Conservation (phyloP, 2,113 vertebrate genomes). For the Motacilla alba region DNA sequence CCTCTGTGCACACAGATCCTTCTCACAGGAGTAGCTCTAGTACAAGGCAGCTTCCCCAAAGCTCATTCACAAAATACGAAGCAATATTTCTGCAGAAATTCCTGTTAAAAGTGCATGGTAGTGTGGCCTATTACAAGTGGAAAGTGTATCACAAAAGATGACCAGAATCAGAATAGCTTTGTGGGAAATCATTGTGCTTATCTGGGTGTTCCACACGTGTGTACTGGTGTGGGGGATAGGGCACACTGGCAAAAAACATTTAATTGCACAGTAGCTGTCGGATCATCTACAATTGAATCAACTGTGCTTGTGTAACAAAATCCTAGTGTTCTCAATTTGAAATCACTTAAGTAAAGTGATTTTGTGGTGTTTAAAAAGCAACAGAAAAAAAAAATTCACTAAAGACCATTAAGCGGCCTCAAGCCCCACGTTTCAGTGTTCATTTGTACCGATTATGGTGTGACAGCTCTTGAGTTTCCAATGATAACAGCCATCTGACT, state of each 20-base stretch:
- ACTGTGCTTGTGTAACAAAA: constrained; percentile 8
- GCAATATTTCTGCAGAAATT: neutral
- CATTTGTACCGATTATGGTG: constrained; percentile 82
- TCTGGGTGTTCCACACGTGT: neutral
- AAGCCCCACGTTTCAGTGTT: constrained; percentile 64
- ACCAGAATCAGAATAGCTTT: neutral
- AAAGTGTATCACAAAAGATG: neutral
- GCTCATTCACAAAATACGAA: neutral
- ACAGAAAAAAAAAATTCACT: constrained; percentile 54
- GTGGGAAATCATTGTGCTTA: neutral
- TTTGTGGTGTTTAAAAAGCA: constrained; percentile 50
- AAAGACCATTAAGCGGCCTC: constrained; percentile 54
- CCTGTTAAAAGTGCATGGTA: neutral
- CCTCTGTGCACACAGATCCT: neutral
- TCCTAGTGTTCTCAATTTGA: neutral
- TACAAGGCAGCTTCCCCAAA: neutral
- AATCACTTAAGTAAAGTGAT: constrained; percentile 24
- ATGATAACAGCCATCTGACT: constrained; percentile 87
- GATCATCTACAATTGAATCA: neutral
- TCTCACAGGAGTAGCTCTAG: neutral
- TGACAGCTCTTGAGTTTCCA: constrained; percentile 82
- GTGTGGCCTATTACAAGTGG: neutral
- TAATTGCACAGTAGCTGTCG: neutral
- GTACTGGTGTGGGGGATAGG: neutral
- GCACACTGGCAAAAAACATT: neutral